These are phyloP conservation scores for Eurytoma californica DNA, from an alignment of 2,888 invertebrate species.

Conservation along the genomic window DNA sequence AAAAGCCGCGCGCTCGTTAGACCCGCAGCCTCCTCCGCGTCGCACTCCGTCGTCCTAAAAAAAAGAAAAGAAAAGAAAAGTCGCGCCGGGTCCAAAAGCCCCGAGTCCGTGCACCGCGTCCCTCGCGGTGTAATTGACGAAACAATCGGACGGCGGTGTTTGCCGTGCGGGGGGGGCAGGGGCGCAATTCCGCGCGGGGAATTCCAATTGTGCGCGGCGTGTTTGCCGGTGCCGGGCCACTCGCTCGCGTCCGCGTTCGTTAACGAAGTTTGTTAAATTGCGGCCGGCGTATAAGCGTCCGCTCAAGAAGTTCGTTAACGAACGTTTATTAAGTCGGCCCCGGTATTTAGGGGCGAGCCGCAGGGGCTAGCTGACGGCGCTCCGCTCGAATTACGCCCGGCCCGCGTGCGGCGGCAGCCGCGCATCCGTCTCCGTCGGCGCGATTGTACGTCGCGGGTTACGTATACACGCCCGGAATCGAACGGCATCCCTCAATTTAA, in stretches of 20 bases:
- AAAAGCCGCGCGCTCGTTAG: neutral
- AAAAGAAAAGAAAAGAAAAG: neutral
- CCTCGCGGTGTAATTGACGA: constrained; percentile 29
- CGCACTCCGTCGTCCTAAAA: neutral
- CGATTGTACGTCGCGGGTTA: neutral
- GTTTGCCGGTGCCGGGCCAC: neutral
- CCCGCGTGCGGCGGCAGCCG: neutral
- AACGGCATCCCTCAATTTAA: constrained; percentile 43
- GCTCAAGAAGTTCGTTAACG: constrained; percentile 53
- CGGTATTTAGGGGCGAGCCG: constrained; percentile 7
- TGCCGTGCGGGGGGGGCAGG: neutral
- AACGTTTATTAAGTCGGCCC: constrained; percentile 53
- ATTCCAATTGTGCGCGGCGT: constrained; percentile 42
- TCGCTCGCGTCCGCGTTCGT: constrained; percentile 21
- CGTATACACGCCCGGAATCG: constrained; percentile 3
- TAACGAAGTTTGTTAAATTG: constrained; percentile 54
- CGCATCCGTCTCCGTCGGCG: neutral
- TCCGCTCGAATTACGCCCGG: neutral
- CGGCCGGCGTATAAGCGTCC: constrained; percentile 32
- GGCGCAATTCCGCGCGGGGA: constrained; percentile 15
- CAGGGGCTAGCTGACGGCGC: neutral
- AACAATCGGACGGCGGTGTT: constrained; percentile 29
- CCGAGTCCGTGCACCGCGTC: neutral
- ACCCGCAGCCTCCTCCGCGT: neutral
- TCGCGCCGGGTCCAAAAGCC: neutral